These are phyloP conservation scores for Drosophila nikananu DNA, from an alignment of 1,140 invertebrate species.

Conservation along the genomic window DNA sequence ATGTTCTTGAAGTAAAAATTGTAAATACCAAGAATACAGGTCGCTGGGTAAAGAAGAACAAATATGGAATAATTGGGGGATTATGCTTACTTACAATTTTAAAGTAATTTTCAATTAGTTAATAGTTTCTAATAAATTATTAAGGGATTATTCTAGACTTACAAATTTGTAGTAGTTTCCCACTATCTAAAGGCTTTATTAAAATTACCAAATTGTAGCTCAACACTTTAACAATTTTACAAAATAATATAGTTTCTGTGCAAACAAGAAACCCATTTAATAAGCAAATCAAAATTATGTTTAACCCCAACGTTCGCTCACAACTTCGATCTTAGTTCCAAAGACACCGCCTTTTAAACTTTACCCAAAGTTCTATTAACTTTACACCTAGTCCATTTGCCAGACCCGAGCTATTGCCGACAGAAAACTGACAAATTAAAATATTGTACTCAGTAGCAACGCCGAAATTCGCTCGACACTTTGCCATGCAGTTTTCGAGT, in stretches of 20 bases:
- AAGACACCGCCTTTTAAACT: background rate
- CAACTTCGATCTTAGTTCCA: conserved; percentile 6
- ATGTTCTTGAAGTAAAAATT: background rate
- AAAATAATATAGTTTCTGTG: background rate
- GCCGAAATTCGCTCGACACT: conserved; percentile 41
- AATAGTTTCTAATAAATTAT: too few relatives aligned
- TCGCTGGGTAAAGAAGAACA: background rate
- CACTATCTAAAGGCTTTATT: too few relatives aligned
- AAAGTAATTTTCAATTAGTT: too few relatives aligned
- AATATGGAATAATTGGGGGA: background rate
- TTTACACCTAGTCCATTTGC: conserved; percentile 27
- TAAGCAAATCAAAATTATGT: background rate
- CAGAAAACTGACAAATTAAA: conserved; percentile 43
- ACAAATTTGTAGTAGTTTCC: background rate
- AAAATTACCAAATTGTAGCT: too few relatives aligned
- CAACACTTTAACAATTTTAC: too few relatives aligned
- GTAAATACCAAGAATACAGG: background rate
- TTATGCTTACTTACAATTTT: too few relatives aligned
- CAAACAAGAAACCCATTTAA: background rate
- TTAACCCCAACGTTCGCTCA: background rate
- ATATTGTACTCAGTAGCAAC: conserved; percentile 19
- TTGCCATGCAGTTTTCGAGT: conserved; percentile 42
- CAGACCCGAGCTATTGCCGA: background rate
- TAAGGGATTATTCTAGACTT: background rate
- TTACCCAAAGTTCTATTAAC: conserved; percentile 21